Base-by-base conservation (phyloP, 2,888 invertebrate species). In the Metellina segmentata region DNA sequence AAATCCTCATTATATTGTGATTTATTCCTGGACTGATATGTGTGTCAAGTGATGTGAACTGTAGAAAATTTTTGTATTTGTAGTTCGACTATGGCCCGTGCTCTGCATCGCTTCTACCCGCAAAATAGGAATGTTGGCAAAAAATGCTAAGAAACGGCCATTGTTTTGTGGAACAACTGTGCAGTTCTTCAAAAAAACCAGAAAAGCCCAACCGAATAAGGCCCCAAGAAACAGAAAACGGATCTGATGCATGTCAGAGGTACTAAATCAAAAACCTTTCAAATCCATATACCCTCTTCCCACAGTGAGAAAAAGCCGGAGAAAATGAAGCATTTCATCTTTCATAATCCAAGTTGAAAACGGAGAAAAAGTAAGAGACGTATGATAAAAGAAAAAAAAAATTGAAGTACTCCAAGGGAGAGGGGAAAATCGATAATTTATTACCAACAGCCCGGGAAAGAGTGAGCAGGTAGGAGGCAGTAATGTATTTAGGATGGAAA, bases 361-460 rank as follows among this genome's bases (percentile, higher is more conserved):
- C 16, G 53, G 8, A 49, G 81, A 52, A 77, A 77, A 51, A 77
- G 61, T 16, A 61, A 61, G 16, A 52, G 52, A 20, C 19, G 69
- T 9, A 81, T 34, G 9, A 51, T 13, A 82, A 82, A 81, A 75
- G 20, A 79, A 19, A 61, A 48, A n/a, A n/a, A 71, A 49, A 16
- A 20, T 8, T 52, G 16, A 34, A 34, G 34, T 34, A 34, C 34
- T 34, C 34, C 34, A 34, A 34, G 72, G 19, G 19, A 49, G 13
- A 52, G 51, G 34, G 34, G 61, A 85, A 82, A 85, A 85, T 85
- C 85, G 52, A 85, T 85, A 85, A 53, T 85, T 75, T 85, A 85
- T 61, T 85, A 85, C 75, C 51, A 82, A 72, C 78, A 72, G 51
- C 34, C 1, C 9, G 34, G 20, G n/a, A 48, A 20, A 13, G 19